phyloP scores from a whole-genome alignment of 1,140 invertebrate genomes.

The Potamilus streckersoni region DNA sequence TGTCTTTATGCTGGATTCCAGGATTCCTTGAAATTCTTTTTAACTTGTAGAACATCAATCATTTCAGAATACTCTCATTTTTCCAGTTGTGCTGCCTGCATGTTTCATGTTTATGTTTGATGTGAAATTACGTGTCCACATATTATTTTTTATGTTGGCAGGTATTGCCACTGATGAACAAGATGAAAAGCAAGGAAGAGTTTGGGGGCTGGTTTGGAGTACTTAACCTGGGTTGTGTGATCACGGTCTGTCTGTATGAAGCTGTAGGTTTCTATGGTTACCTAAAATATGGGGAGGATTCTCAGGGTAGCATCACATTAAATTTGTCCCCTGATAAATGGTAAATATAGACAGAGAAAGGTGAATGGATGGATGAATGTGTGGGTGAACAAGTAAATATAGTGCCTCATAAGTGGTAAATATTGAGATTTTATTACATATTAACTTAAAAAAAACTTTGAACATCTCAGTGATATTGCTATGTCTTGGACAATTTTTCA shows the following conservation, averaged over 20 bases:
- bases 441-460: too few relatives aligned
- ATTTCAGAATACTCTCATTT: too few relatives aligned
- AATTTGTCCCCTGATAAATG: conserved; percentile 76
- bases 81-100: too few relatives aligned
- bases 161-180: conserved; percentile 93
- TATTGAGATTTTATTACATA: too few relatives aligned
- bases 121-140: background rate
- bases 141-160: conserved; percentile 59
- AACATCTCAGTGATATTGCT: too few relatives aligned
- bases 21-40: too few relatives aligned
- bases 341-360: conserved; percentile 21
- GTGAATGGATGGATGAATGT: too few relatives aligned
- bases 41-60: too few relatives aligned
- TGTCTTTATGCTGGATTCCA: too few relatives aligned
- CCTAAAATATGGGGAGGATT: conserved; percentile 80
- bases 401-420: too few relatives aligned
- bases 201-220: conserved; percentile 90
- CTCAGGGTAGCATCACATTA: conserved; percentile 86
- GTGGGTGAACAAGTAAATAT: too few relatives aligned
- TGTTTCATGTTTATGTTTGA: background rate
- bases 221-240: conserved; percentile 86
- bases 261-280: conserved; percentile 91
- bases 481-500: too few relatives aligned
- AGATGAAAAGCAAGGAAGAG: conserved; percentile 88
- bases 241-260: conserved; percentile 83